Conservation (phyloP, 2,113 vertebrate genomes). For the Dolichotis patagonum region DNA sequence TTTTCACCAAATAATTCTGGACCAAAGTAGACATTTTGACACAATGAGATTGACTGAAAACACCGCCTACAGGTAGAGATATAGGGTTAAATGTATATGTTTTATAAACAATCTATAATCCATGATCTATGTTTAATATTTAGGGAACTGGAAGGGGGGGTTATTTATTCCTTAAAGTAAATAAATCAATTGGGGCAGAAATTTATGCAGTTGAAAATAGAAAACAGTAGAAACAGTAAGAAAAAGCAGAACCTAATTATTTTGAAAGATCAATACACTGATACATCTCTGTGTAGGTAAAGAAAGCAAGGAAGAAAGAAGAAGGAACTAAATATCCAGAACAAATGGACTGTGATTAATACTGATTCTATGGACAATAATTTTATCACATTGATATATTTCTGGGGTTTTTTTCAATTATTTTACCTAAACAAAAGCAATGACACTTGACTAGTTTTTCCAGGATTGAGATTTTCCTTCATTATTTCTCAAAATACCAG, state of each 20-base stretch:
- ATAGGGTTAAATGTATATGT: background rate
- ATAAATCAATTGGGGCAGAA: background rate
- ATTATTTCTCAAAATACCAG: background rate
- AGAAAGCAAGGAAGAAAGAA: background rate
- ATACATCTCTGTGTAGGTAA: background rate
- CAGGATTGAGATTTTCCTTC: background rate
- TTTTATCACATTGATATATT: background rate
- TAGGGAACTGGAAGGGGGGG: fast-evolving
- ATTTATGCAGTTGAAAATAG: background rate
- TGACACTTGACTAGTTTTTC: background rate
- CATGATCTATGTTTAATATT: background rate
- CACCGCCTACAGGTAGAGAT: background rate
- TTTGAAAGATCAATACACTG: background rate
- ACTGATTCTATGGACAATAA: background rate
- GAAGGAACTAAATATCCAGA: background rate
- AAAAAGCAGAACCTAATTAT: background rate
- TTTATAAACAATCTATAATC: background rate
- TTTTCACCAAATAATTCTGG: background rate
- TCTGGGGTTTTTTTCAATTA: background rate
- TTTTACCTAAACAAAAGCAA: background rate
- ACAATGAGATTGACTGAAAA: background rate
- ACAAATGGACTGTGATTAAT: background rate
- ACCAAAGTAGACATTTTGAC: background rate
- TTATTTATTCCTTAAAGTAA: background rate
- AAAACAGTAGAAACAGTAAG: background rate